Conservation (phyloP, 2,888 invertebrate genomes). For the Mimumesa dahlbomi region DNA sequence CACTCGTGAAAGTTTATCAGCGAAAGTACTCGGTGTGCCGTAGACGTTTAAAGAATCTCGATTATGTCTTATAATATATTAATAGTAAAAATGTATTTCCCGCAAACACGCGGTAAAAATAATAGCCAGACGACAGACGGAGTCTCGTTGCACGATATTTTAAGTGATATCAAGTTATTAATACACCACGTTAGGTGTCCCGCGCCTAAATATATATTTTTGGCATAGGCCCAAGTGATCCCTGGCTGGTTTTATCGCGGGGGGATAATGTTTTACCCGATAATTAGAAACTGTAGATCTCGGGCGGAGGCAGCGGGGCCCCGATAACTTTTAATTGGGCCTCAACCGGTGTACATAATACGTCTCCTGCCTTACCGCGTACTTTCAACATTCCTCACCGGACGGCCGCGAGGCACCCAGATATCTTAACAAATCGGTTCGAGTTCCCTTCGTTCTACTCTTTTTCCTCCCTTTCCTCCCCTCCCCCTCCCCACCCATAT, state of each 20-base stretch:
- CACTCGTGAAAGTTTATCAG: no score
- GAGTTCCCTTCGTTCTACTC: conserved; percentile 58
- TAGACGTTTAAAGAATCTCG: no score
- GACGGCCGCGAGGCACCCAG: conserved; percentile 46
- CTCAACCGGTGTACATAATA: conserved; percentile 44
- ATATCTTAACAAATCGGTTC: conserved; percentile 59
- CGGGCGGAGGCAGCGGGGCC: conserved; percentile 28
- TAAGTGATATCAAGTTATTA: conserved; percentile 66
- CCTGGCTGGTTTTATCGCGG: conserved; percentile 60
- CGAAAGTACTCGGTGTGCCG: no score
- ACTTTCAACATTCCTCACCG: conserved; percentile 54
- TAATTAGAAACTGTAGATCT: conserved; percentile 62
- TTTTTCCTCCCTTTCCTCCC: conserved; percentile 38
- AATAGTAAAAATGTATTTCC: conserved; percentile 37
- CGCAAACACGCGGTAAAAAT: conserved; percentile 57
- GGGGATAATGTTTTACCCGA: conserved; percentile 64
- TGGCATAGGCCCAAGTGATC: conserved; percentile 59
- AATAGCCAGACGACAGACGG: conserved; percentile 58
- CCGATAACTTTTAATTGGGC: conserved; percentile 59
- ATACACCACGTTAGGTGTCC: conserved; percentile 60
- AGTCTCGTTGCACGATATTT: conserved; percentile 65
- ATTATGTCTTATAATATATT: no score
- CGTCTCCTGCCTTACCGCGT: conserved; percentile 52
- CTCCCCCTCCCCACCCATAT: conserved; percentile 39
- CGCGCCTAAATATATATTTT: conserved; percentile 62